Evolutionary conservation across 2,888 invertebrate species (phyloP).

Genomic region (Drosophila nr. perissopoda): DNA sequence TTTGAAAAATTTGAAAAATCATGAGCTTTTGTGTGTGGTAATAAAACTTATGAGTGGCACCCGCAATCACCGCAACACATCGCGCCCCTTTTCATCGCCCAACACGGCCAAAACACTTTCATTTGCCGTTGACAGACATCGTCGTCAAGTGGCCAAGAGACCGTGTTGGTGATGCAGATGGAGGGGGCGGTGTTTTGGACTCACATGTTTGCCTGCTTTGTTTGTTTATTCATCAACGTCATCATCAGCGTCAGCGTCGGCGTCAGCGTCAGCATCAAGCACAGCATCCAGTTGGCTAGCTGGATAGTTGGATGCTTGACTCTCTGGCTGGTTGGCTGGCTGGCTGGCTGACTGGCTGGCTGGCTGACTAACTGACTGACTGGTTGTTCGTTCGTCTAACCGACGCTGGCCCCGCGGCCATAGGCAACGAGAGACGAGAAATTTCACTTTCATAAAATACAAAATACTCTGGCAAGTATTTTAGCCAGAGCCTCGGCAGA

Average conservation of each 20-base stretch:
- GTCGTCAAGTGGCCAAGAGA: constrained; percentile 70
- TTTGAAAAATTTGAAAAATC: constrained; percentile 61
- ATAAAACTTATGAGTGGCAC: constrained; percentile 78
- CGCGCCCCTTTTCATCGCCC: constrained; percentile 60
- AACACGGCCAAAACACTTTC: constrained; percentile 66
- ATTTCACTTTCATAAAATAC: constrained; percentile 65
- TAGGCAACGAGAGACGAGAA: constrained; percentile 41
- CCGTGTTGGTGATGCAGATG: constrained; percentile 3
- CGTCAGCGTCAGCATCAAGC: constrained; percentile 60
- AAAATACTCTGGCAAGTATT: constrained; percentile 55
- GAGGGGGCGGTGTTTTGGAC: neutral
- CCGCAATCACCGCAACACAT: constrained; percentile 59
- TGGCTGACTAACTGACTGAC: constrained; percentile 17
- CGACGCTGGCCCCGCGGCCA: constrained; percentile 55
- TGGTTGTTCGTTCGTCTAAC: constrained; percentile 39
- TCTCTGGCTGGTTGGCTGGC: constrained; percentile 25
- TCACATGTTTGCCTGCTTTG: constrained; percentile 58
- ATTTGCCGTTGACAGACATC: constrained; percentile 76
- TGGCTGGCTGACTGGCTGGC: constrained; percentile 37
- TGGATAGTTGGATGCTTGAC: constrained; percentile 30
- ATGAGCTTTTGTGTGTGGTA: constrained; percentile 72
- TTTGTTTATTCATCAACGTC: constrained; percentile 68
- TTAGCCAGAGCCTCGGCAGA: constrained; percentile 44
- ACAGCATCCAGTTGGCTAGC: constrained; percentile 58
- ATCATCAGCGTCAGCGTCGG: constrained; percentile 63